Evolutionary conservation across 2,888 invertebrate genomes (phyloP), one percentile per base, ranked within the genome.

Genomic region (Ptychoptera contaminata): DNA sequence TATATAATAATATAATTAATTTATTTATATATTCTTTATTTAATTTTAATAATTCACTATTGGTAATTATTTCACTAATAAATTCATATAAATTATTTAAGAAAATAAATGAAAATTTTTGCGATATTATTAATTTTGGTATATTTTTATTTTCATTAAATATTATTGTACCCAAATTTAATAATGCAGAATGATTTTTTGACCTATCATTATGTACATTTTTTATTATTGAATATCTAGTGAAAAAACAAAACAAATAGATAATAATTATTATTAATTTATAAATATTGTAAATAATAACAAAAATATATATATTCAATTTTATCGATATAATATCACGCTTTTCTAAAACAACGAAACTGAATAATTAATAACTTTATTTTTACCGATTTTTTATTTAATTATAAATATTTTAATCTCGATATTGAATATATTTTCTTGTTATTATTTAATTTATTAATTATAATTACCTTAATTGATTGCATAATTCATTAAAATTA

Each of bases 121-220:
- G 59, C 8, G 58, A 52, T 11, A 66, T 49, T 12, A 64, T 54
- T 23, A 65, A 45, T 46, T 59, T 59, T 2, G 65, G 63, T 0
- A 59, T 59, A 41, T 53, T 51, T 29, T 59, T 59, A 39, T 53
- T 50, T 30, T 60, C 54, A 8, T 46, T 32, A 50, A 57, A 54
- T 40, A 63, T 42, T 23, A 65, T 57, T 10, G 63, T 53, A 15
- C 65, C 64, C 15, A 60, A 51, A 55, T 64, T 63, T 6, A 62
- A 59, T 35, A 66, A 41, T 8, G 64, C 55, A 5, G 57, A 49
- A 46, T 61, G 58, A n/a, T 58, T 51, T 47, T 56, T 55, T n/a
- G 63, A 56, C 2, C 65, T 56, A 50, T 65, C 65, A 7, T 40
- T 37, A 2, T 49, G 9, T 6, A 16, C 45, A 12, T 49, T 52